These are phyloP conservation scores for Syngnathus scovelli DNA, from an alignment of 2,113 vertebrate species.

Conservation along the genomic window DNA sequence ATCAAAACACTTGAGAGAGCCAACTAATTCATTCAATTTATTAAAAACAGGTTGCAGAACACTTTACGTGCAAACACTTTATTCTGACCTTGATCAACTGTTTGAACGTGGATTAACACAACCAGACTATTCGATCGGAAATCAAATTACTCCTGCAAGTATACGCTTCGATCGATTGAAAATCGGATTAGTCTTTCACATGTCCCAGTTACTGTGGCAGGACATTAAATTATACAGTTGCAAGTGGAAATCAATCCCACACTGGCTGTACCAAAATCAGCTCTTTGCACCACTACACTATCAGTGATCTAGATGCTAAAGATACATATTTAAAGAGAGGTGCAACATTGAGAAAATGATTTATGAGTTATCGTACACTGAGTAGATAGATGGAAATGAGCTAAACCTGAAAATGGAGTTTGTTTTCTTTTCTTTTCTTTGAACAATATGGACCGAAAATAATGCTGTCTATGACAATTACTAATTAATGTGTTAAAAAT, in stretches of 20 bases:
- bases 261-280: not conserved
- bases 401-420: not conserved
- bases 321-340: not conserved
- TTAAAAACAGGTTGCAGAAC: not conserved
- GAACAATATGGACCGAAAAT: too few relatives aligned
- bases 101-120: not conserved
- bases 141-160: not conserved
- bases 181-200: not conserved
- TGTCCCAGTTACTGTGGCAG: slow-evolving; percentile 1
- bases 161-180: not conserved
- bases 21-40: not conserved
- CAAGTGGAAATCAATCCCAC: not conserved
- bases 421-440: not conserved
- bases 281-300: not conserved
- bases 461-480: not conserved
- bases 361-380: not conserved
- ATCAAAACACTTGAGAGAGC: not conserved
- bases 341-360: not conserved
- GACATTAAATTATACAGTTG: not conserved
- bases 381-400: not conserved
- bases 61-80: not conserved
- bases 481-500: not conserved
- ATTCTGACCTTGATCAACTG: not conserved
- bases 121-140: not conserved
- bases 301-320: not conserved